Evolutionary conservation across 1,140 invertebrate species (phyloP).

Genomic region (Drosophila oshimai): DNA sequence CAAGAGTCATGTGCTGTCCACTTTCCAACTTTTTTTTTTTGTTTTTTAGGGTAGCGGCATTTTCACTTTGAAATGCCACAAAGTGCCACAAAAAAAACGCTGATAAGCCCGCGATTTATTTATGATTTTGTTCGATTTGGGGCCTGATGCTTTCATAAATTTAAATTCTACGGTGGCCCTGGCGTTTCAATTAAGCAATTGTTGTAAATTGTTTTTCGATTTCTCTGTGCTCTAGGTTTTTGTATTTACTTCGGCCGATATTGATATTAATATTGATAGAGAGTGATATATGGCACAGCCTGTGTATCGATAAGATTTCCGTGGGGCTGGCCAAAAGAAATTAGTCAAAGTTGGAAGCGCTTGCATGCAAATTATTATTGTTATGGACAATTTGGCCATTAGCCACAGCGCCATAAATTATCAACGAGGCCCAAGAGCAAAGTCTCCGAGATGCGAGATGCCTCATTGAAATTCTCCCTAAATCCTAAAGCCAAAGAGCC

Average conservation of each 20-base stretch:
- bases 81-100: slow-evolving; percentile 35
- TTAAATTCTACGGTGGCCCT: slow-evolving; percentile 62
- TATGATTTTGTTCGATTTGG: slow-evolving; percentile 74
- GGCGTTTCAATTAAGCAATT: slow-evolving; percentile 77
- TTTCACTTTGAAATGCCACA: slow-evolving; percentile 59
- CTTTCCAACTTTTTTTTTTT: slow-evolving; percentile 55
- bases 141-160: slow-evolving; percentile 71
- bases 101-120: slow-evolving; percentile 77
- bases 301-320: slow-evolving; percentile 12
- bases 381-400: slow-evolving; percentile 76
- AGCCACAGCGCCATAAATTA: slow-evolving; percentile 73
- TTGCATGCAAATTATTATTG: slow-evolving; percentile 79
- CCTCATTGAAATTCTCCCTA: slow-evolving; percentile 67
- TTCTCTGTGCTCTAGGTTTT: not conserved
- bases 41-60: slow-evolving; percentile 55
- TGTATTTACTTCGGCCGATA: slow-evolving; percentile 17
- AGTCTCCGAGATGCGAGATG: slow-evolving; percentile 37
- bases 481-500: slow-evolving; percentile 9
- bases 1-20: slow-evolving; percentile 52
- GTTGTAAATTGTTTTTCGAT: slow-evolving; percentile 68
- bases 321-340: slow-evolving; percentile 34
- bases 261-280: slow-evolving; percentile 62
- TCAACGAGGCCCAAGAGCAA: slow-evolving; percentile 25
- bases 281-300: slow-evolving; percentile 61
- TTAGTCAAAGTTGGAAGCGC: slow-evolving; percentile 62